phyloP scores from a whole-genome alignment of 2,113 vertebrate genomes.

The Tachuris rubrigastra region DNA sequence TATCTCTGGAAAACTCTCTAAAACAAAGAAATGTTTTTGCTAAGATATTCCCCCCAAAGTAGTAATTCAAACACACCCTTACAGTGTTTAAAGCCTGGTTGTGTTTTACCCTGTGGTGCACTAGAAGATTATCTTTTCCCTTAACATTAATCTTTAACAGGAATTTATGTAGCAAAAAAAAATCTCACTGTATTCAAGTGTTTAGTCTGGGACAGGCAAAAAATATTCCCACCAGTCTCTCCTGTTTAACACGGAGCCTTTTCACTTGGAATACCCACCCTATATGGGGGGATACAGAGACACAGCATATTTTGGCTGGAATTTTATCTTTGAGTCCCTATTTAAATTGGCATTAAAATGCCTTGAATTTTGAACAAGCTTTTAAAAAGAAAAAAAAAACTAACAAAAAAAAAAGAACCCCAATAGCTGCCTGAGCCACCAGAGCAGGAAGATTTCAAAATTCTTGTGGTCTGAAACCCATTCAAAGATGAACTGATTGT shows the following conservation, averaged over 20 bases:
- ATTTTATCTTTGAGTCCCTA: slow-evolving; percentile 36
- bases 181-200: not conserved
- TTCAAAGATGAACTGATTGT: not conserved
- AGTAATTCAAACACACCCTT: not conserved
- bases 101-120: not conserved
- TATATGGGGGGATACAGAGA: not conserved
- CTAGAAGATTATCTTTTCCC: not conserved
- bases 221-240: not conserved
- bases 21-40: not conserved
- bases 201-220: slow-evolving; percentile 11
- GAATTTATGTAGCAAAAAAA: not conserved
- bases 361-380: not conserved
- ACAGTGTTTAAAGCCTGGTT: not conserved
- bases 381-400: not conserved
- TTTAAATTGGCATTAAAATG: slow-evolving; percentile 12
- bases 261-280: not conserved
- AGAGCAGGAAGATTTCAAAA: not conserved
- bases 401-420: not conserved
- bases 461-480: slow-evolving; percentile 40
- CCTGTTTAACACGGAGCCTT: not conserved
- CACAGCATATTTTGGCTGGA: slow-evolving; percentile 11
- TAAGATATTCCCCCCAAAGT: not conserved
- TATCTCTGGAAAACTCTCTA: not conserved
- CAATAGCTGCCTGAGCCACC: not conserved
- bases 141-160: not conserved